Evolutionary conservation across 1,140 invertebrate species (phyloP), one percentile per base, ranked within the genome.

Genomic region (Drosophila miranda): DNA sequence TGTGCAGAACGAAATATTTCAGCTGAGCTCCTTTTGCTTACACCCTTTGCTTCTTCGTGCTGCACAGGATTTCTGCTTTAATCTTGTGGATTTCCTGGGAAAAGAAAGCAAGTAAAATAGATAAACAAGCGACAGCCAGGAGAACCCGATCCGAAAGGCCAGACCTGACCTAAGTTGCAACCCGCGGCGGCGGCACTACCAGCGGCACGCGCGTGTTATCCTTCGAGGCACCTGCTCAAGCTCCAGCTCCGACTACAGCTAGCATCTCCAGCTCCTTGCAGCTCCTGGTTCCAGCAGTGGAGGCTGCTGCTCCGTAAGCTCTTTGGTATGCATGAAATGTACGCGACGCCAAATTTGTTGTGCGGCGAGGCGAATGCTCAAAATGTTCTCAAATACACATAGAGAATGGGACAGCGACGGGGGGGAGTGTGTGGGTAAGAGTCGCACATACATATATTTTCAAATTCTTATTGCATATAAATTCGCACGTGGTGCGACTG

Each of bases 291-390:
- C 19, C 2, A 19, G 1, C 19, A 26, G 0, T 26, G 23, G 23
- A 26, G 23, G 23, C 23, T 5, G 23, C 57, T 74, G 8, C 30
- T 30, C 30, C 30, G 30, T 9, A 58, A 74, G 83, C 78, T 86
- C 71, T 86, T 87, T 87, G 83, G 82, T 87, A 87, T 87, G 82
- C 82, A 87, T 87, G 82, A 87, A 87, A 87, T 87, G 82, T 87
- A 87, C 75, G 75, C 78, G 75, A 71, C 82, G 83, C 78, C 83
- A 87, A 87, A 87, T 87, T 87, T 86, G 82, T 87, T 87, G 82
- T 87, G 82, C 82, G 83, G 83, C 83, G 83, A 87, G 82, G 82
- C 82, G 82, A 87, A 87, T 87, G 67, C 82, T 73, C 82, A 87
- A 87, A 87, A 82, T 82, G 73, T 73, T 74, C 43, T 44, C 50